Conservation (phyloP, 2,888 invertebrate species). For the Tanytarsus gracilentus region DNA sequence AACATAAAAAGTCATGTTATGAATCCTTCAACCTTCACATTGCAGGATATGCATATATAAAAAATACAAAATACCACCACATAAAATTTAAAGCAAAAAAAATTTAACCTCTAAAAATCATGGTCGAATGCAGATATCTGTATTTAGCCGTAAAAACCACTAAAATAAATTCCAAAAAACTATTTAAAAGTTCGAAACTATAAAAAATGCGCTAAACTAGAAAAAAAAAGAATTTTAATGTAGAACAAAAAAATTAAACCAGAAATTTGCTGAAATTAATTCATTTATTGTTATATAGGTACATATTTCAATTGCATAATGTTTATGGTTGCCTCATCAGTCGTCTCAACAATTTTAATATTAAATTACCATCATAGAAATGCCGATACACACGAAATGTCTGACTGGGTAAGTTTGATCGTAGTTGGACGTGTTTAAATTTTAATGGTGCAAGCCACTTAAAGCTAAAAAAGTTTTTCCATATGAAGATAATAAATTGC, state of each 20-base stretch:
- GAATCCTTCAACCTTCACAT: constrained; percentile 7
- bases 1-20: too few relatives aligned
- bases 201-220: background rate
- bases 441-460: too few relatives aligned
- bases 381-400: constrained; percentile 86
- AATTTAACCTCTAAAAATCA: background rate
- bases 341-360: constrained; percentile 86
- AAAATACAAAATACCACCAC: background rate
- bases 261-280: constrained; percentile 21
- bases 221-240: background rate
- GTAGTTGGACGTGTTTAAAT: too few relatives aligned
- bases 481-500: too few relatives aligned
- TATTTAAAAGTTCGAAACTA: constrained; percentile 10
- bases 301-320: constrained; percentile 95
- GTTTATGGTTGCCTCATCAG: constrained; percentile 93
- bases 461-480: too few relatives aligned
- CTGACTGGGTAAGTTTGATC: constrained; percentile 67
- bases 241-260: background rate
- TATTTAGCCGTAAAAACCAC: background rate
- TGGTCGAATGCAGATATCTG: background rate
- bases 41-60: background rate
- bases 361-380: constrained; percentile 89
- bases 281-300: constrained; percentile 44
- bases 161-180: constrained; percentile 6
- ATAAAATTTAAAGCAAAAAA: background rate